Conservation (phyloP, 1,140 invertebrate genomes). For the Drosophila kanapiae region DNA sequence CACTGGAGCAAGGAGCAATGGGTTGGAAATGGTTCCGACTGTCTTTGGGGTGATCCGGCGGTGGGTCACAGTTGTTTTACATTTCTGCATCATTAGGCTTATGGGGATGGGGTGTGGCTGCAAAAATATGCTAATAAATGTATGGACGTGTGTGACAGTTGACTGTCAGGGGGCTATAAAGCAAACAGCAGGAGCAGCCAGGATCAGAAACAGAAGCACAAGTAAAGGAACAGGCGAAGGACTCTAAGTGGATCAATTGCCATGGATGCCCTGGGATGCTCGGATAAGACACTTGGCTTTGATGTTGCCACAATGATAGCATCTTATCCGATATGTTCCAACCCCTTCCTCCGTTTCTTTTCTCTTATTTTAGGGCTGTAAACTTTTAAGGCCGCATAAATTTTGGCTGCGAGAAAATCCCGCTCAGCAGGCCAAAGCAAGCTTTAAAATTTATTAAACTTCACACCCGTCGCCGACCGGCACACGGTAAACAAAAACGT, state of each 20-base stretch:
- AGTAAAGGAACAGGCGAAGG: slow-evolving; percentile 19
- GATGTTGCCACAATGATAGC: slow-evolving; percentile 17
- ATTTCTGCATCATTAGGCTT: slow-evolving; percentile 52
- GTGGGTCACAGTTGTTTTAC: slow-evolving; percentile 42
- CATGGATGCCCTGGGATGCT: slow-evolving; percentile 4
- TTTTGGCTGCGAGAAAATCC: slow-evolving; percentile 7
- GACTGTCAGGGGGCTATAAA: slow-evolving; percentile 7
- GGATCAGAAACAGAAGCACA: neutral
- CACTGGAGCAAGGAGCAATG: slow-evolving; percentile 3
- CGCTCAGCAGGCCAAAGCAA: slow-evolving; percentile 20
- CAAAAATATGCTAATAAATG: slow-evolving; percentile 57
- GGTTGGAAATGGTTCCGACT: slow-evolving; percentile 20
- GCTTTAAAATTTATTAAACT: slow-evolving; percentile 48
- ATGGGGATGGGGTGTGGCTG: slow-evolving; percentile 12
- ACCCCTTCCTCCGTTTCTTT: neutral
- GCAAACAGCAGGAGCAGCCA: slow-evolving; percentile 42
- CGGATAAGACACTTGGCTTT: slow-evolving; percentile 40
- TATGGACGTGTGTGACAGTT: slow-evolving; percentile 35
- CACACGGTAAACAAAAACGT: slow-evolving; percentile 30
- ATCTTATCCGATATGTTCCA: slow-evolving; percentile 7
- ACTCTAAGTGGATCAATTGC: slow-evolving; percentile 34
- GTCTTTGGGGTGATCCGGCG: slow-evolving; percentile 11
- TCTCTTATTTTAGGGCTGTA: neutral
- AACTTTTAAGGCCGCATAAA: slow-evolving; percentile 28
- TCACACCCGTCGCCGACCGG: slow-evolving; percentile 3